Evolutionary conservation across 2,888 invertebrate species (phyloP), one percentile per base, ranked within the genome.

Genomic region (Drosophila eohydei): DNA sequence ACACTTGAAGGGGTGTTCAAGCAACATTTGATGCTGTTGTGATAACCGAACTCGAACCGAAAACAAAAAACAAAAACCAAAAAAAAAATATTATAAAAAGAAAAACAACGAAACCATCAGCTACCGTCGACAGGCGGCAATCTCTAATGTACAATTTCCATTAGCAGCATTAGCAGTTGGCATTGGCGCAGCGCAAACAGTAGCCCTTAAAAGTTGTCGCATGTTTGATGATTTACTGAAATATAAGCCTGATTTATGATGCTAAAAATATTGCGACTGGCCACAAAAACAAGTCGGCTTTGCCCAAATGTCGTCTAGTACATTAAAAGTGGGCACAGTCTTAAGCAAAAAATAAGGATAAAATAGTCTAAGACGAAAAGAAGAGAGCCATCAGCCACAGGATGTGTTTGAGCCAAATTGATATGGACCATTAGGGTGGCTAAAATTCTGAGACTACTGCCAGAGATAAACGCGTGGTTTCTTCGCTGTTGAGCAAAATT

Each of bases 241-340:
- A 91, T 88, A 81, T 91, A 91, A 91, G 90, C 90, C 81, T 90
- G 91, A 91, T 91, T 89, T 91, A 91, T 91, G 89, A 84, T 83
- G 81, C 78, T 63, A 55, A 80, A 84, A 80, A 79, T 82, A 78
- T 68, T 76, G 68, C 71, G 73, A 38, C 54, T 60, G 66, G 78
- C 75, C 81, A 66, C 76, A 71, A 57, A 69, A 77, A 59, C 68
- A 80, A 77, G 65, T 71, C 64, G 61, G 64, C 64, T 41, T 41
- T 54, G 43, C 36, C 79, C 40, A 58, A 69, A 74, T 56, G 64
- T 62, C 71, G 60, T 65, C 60, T 38, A 71, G 82, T 76, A 82
- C 72, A 83, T 78, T 80, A 83, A 80, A 72, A 81, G 63, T 73
- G 52, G 69, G 73, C 76, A 60, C 74, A 76, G 61, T 70, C 69